Base-by-base conservation (phyloP, 1,140 invertebrate genomes). In the Apocrypta bakeri region DNA sequence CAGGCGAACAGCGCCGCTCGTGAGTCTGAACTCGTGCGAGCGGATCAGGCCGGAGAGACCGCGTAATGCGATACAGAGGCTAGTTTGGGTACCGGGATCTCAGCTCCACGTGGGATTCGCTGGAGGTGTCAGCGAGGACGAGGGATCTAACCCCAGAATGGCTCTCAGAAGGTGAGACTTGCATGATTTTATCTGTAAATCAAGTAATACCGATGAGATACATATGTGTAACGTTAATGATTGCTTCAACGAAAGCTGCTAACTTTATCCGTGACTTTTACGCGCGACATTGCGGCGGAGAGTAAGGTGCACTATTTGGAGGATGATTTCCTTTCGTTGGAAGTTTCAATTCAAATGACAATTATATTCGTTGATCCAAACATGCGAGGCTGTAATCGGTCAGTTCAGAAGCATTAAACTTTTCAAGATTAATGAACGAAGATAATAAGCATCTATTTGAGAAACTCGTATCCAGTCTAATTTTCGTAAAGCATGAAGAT, bases 141-240 rank as follows among this genome's bases (percentile, higher is more conserved):
- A 94, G 31, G 94, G 95, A 37, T 94, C 95, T 9, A 96, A 95
- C 90, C 96, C 96, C 3, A 92, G 95, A 64, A 93, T 96, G 82
- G 96, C 96, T 1, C 87, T 96, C 17, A 94, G 96, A 64, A 93
- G 95, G 76, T 90, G 25, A 31, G 68, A n/a, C 17, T 29, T 1
- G 40, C 33, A 9, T 9, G 9, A 37, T 2, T 9, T 37, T 37
- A n/a, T n/a, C n/a, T n/a, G n/a, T n/a, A n/a, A n/a, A n/a, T n/a
- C n/a, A n/a, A n/a, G n/a, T n/a, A n/a, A n/a, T n/a, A n/a, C n/a
- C n/a, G n/a, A n/a, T n/a, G n/a, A n/a, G n/a, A n/a, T n/a, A n/a
- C n/a, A n/a, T n/a, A n/a, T n/a, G n/a, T n/a, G n/a, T n/a, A n/a
- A n/a, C n/a, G n/a, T n/a, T n/a, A n/a, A n/a, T n/a, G n/a, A n/a